Evolutionary conservation across 2,888 invertebrate genomes (phyloP), one percentile per base, ranked within the genome.

Genomic region (Drosophila mayaguana): DNA sequence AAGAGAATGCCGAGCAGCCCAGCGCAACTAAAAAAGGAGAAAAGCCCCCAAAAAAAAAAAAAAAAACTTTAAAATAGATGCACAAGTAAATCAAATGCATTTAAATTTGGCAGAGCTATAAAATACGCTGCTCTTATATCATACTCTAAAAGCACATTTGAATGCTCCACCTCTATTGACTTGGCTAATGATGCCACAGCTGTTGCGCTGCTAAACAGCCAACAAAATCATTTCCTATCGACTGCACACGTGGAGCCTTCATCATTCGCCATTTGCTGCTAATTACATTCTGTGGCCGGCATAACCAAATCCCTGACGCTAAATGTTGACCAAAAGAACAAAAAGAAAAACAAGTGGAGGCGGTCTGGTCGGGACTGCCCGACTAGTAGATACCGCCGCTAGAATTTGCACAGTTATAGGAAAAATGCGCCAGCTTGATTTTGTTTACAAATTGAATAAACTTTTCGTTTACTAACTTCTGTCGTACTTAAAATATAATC

Each of bases 241-340:
- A 38, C 18, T 38, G 18, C 54, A 48, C 57, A 46, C 43, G 8
- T 20, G 48, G 25, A 32, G 3, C 61, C 32, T 55, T 51, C 72
- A 72, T 66, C 72, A 59, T 50, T 81, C 75, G 69, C 73, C 89
- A 83, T 85, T 88, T 85, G 88, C 78, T 88, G 89, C 89, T 86
- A 86, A 86, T 86, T 86, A 86, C 88, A 85, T 89, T 86, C 72
- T 89, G 89, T 81, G 89, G 86, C 73, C 72, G 63, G 90, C 89
- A 86, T 85, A 89, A 83, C 88, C 3, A 88, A 89, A 88, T 83
- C 81, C 76, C 70, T 46, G 59, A 51, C 45, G 53, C 70, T 55
- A 57, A 72, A 69, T 56, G 54, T 12, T 25, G 22, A 20, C 50
- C n/a, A 40, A 63, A 67, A 78, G 32, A 56, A 51, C 22, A 22